These are phyloP conservation scores for Simalia tracyae DNA, from an alignment of 2,797 vertebrate genomes.

Conservation along the genomic window DNA sequence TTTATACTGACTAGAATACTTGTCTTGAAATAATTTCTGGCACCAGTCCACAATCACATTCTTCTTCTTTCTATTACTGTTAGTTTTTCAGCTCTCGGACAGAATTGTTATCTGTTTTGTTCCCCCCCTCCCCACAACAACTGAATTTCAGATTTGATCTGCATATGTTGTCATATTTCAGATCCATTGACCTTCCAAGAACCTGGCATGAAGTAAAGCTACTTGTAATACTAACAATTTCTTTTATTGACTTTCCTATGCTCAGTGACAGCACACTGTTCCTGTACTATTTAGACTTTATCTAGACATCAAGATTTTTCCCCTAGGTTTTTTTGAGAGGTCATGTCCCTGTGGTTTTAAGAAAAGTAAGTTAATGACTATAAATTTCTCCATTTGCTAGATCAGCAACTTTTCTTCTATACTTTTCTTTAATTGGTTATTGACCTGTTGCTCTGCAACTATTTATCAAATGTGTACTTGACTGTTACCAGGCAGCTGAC, in stretches of 20 bases:
- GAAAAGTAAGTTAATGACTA: slow-evolving; percentile 24
- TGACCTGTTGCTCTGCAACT: slow-evolving; percentile 33
- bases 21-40: not conserved
- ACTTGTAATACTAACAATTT: not conserved
- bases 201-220: not conserved
- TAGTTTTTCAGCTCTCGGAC: not conserved
- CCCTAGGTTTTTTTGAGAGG: not conserved
- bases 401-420: slow-evolving; percentile 27
- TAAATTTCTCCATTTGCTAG: slow-evolving; percentile 36
- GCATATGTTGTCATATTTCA: not conserved
- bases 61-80: not conserved
- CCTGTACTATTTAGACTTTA: slow-evolving; percentile 3
- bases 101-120: not conserved
- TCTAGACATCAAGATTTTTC: slow-evolving; percentile 6
- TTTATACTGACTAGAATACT: not conserved
- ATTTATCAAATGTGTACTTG: slow-evolving; percentile 31
- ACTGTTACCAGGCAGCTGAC: slow-evolving; percentile 20
- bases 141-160: not conserved
- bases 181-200: not conserved
- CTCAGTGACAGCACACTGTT: not conserved
- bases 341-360: slow-evolving; percentile 18
- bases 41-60: not conserved
- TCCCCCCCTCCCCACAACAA: not conserved
- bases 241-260: not conserved
- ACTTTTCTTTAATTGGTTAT: slow-evolving; percentile 42